A percentile compares a stretch with the other conserved stretches of the same genome.
Evolutionary conservation across 2,797 vertebrate species (phyloP).

Genomic region (Discoglossus pictus): DNA sequence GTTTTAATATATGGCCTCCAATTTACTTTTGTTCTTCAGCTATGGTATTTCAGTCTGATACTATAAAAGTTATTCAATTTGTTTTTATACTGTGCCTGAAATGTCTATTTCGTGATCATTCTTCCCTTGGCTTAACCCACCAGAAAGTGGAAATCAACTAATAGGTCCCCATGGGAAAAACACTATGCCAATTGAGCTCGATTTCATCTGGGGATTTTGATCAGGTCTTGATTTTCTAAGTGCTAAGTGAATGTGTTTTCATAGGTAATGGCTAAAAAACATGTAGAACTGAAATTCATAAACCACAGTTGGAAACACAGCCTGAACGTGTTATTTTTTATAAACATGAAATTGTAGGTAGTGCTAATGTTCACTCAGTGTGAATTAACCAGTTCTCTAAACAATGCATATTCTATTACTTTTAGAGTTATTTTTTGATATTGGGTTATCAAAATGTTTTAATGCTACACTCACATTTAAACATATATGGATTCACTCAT

Average conservation of each 20-base stretch:
- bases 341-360: too few relatives aligned
- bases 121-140: slow-evolving; percentile 12
- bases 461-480: too few relatives aligned
- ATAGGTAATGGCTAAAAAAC: background rate
- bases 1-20: too few relatives aligned
- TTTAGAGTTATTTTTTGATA: too few relatives aligned
- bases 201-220: slow-evolving; percentile 35
- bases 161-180: slow-evolving; percentile 36
- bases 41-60: slow-evolving; percentile 13
- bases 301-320: too few relatives aligned
- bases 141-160: slow-evolving; percentile 36
- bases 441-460: too few relatives aligned
- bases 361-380: too few relatives aligned
- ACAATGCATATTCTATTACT: too few relatives aligned
- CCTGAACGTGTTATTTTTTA: too few relatives aligned
- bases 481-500: too few relatives aligned
- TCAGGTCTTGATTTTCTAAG: slow-evolving; percentile 30
- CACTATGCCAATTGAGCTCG: slow-evolving; percentile 26
- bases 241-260: slow-evolving; percentile 29
- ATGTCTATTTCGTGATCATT: slow-evolving; percentile 25
- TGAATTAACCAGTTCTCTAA: too few relatives aligned
- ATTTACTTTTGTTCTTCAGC: slow-evolving; percentile 1
- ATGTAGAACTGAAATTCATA: too few relatives aligned
- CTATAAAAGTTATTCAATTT: background rate
- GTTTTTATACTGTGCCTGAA: slow-evolving; percentile 14